Evolutionary conservation across 2,888 invertebrate species (phyloP), one percentile per base, ranked within the genome.

Genomic region (Petrolisthes manimaculis): DNA sequence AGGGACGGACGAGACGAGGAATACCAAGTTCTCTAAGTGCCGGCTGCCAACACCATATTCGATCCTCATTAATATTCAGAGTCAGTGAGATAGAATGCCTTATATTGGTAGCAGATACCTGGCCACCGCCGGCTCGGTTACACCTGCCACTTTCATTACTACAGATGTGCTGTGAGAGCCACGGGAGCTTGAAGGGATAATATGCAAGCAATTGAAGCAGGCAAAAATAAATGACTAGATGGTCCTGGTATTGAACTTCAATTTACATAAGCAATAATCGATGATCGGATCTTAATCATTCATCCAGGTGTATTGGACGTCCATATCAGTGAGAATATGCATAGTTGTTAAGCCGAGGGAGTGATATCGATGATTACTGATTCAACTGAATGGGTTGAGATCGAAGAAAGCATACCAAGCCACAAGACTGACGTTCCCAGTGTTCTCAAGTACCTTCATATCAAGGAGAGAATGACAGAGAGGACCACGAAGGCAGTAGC

Each of bases 31-130:
- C 12, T 14, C 14, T 54, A 37, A 79, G 54, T 75, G 56, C 74
- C 56, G 37, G 55, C 71, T 24, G 75, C 18, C 84, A 51, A 78
- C 61, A 18, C 86, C 86, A 83, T 86, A 86, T 86, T 77, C 81
- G 86, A 83, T 77, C 21, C 37, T 86, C 86, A 86, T 86, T 83
- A 82, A 61, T 83, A 86, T 82, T 82, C 86, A 75, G 56, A 83
- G 77, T 56, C 54, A 77, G 86, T 83, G 86, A 86, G 77, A 83
- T 75, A 61, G 83, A 79, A 86, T 83, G 71, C 77, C 56, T 83
- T 77, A 75, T 83, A 54, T 86, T 75, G 56, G 61, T 53, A 18
- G 61, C 18, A 4, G 37, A 77, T 24, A 51, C 54, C 37, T 71
- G 69, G 9, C 61, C 24, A 67, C 51, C 18, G 24, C 54, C 74